Conservation (phyloP, 2,888 invertebrate species). For the Melipona bicolor region DNA sequence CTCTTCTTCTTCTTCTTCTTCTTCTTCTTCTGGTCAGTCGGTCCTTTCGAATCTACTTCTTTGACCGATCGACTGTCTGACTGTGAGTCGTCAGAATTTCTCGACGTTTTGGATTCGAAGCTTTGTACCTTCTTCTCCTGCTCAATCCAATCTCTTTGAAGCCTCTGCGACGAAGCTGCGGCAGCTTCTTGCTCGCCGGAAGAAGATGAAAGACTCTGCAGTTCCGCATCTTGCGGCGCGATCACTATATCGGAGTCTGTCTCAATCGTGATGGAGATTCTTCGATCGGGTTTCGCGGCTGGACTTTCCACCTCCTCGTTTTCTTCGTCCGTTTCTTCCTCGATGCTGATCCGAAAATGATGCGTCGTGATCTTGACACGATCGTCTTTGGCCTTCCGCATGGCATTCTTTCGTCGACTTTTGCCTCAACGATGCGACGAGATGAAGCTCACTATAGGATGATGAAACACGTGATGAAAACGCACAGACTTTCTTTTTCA, state of each 20-base stretch:
- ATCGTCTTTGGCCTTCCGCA: constrained; percentile 75
- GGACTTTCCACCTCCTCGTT: constrained; percentile 7
- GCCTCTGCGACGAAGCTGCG: background rate
- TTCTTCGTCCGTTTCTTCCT: constrained; percentile 70
- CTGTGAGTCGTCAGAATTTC: background rate
- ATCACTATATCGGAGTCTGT: constrained; percentile 5
- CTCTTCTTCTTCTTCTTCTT: background rate
- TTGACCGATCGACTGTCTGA: background rate
- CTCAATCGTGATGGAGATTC: constrained; percentile 44
- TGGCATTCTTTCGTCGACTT: constrained; percentile 70
- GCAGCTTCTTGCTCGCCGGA: background rate
- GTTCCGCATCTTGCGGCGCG: background rate
- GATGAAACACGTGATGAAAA: background rate
- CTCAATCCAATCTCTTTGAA: background rate
- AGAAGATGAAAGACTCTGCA: background rate
- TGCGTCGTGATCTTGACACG: constrained; percentile 66
- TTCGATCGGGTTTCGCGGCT: constrained; percentile 14
- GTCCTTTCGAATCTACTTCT: background rate
- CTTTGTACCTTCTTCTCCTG: background rate
- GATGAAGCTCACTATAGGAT: background rate
- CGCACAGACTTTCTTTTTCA: background rate
- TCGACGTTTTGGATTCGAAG: background rate
- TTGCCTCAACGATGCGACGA: background rate
- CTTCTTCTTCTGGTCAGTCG: background rate
- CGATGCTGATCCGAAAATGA: constrained; percentile 73